These are phyloP conservation scores for Arbacia lixula DNA, from an alignment of 53 echinoderm and acorn worm species.

Conservation along the genomic window DNA sequence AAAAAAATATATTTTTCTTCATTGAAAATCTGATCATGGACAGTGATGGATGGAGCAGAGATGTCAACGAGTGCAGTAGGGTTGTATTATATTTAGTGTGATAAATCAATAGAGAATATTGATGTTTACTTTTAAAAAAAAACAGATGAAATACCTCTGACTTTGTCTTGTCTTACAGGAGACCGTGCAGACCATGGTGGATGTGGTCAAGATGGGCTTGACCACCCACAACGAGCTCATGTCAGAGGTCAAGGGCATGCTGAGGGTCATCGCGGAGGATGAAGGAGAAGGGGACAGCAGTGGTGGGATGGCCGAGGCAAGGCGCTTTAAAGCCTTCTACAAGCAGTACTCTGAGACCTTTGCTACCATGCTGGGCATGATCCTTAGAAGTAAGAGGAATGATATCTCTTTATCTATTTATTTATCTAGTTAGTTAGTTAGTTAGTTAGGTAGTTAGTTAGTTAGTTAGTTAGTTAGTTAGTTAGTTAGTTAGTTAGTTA, in stretches of 20 bases:
- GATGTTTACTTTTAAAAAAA: no score
- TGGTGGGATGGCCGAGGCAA: slow-evolving; percentile 46
- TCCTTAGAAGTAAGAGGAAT: slow-evolving; percentile 76
- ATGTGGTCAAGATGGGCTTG: slow-evolving; percentile 77
- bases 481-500: no score
- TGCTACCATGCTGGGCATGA: slow-evolving; percentile 76
- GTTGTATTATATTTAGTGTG: slow-evolving; percentile 11
- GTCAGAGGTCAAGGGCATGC: slow-evolving; percentile 91
- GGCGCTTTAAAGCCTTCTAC: slow-evolving; percentile 84
- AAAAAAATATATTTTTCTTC: no score
- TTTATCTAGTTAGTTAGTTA: no score
- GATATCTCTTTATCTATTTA: no score
- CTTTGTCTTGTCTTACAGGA: slow-evolving; percentile 54
- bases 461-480: no score
- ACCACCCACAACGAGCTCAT: slow-evolving; percentile 87
- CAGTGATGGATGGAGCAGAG: no score
- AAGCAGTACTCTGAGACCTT: slow-evolving; percentile 88
- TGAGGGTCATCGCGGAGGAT: slow-evolving; percentile 86
- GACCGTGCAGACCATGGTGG: slow-evolving; percentile 73
- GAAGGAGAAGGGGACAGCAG: slow-evolving; percentile 80
- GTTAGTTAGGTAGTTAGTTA: no score
- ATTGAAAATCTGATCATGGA: no score
- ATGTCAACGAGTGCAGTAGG: no score
- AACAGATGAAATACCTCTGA: no score
- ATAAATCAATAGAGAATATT: no score